phyloP scores from a whole-genome alignment of 2,888 invertebrate genomes.

The Bellardia bayeri region DNA sequence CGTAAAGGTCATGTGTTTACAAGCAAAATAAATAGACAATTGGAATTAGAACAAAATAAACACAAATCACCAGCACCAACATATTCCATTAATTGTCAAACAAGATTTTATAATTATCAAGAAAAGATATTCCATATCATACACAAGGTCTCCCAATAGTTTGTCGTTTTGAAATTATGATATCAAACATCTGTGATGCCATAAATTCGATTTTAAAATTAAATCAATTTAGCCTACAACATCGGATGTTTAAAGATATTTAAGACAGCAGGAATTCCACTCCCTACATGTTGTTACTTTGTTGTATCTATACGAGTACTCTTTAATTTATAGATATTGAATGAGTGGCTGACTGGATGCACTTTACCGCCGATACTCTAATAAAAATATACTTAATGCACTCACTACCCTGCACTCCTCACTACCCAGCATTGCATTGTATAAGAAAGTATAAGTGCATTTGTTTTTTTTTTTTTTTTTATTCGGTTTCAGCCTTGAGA shows the following conservation, averaged over 20 bases:
- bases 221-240: slow-evolving; percentile 43
- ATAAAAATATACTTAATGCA: neutral
- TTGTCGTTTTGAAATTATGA: slow-evolving; percentile 66
- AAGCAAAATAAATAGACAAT: slow-evolving; percentile 43
- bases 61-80: slow-evolving; percentile 57
- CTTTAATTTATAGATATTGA: neutral
- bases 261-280: slow-evolving; percentile 20
- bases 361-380: slow-evolving; percentile 6
- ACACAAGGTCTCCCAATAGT: neutral
- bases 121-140: slow-evolving; percentile 27
- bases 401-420: neutral
- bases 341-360: slow-evolving; percentile 12
- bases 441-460: neutral
- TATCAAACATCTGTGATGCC: slow-evolving; percentile 74
- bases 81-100: slow-evolving; percentile 40
- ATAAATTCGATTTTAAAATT: slow-evolving; percentile 72
- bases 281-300: neutral
- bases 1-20: slow-evolving; percentile 68
- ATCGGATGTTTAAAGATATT: slow-evolving; percentile 28
- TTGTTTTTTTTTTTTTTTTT: neutral
- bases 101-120: slow-evolving; percentile 28
- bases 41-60: slow-evolving; percentile 31
- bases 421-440: neutral
- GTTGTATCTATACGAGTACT: neutral
- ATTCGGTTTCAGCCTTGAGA: slow-evolving; percentile 34